A percentile compares a stretch with the other conserved stretches of the same genome.
These are phyloP conservation scores for Mantis religiosa DNA, from an alignment of 2,888 invertebrate genomes.

Conservation along the genomic window DNA sequence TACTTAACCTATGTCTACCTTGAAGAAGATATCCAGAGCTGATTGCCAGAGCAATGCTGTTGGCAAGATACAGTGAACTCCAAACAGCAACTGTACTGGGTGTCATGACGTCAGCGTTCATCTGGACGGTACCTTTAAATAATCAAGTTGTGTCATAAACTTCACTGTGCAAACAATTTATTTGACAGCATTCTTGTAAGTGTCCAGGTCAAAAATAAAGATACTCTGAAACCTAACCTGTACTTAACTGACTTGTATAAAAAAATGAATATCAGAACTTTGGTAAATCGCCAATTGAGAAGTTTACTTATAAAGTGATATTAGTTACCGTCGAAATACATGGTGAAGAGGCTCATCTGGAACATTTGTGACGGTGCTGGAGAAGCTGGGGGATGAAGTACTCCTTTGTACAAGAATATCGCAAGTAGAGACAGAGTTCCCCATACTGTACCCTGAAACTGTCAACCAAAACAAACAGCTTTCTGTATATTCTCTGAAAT, in stretches of 20 bases:
- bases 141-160: too few relatives aligned
- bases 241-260: too few relatives aligned
- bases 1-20: too few relatives aligned
- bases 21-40: background rate
- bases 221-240: too few relatives aligned
- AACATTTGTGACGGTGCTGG: background rate
- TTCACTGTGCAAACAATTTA: too few relatives aligned
- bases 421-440: constrained; percentile 9
- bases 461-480: too few relatives aligned
- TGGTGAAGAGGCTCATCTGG: background rate
- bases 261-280: too few relatives aligned
- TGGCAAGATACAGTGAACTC: background rate
- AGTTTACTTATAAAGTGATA: too few relatives aligned
- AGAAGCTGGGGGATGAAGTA: background rate
- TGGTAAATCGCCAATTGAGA: too few relatives aligned
- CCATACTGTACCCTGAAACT: constrained; percentile 20
- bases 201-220: too few relatives aligned
- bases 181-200: too few relatives aligned
- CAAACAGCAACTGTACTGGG: background rate
- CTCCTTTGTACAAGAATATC: constrained; percentile 4
- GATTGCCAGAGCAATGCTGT: background rate
- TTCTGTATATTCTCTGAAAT: too few relatives aligned
- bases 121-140: background rate
- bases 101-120: background rate
- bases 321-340: background rate